Evolutionary conservation across 2,797 vertebrate species (phyloP).

Genomic region (Phalanger gymnotis): DNA sequence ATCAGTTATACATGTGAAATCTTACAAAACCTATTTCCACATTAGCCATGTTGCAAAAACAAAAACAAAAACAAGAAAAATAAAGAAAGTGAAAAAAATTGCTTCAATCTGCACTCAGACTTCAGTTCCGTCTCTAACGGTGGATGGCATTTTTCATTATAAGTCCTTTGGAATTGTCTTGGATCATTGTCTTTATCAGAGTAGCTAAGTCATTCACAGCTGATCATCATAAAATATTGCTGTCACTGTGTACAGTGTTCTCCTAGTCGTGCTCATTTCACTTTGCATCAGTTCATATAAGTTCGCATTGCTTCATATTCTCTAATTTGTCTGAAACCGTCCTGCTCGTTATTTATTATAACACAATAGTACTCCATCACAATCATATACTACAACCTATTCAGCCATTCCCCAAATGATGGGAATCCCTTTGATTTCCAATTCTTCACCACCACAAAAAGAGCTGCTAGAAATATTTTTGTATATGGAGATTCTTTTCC

Average conservation of each 20-base stretch:
- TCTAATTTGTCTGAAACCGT: not conserved
- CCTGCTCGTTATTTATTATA: not conserved
- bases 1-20: not conserved
- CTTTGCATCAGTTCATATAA: not conserved
- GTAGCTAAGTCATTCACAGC: not conserved
- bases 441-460: not conserved
- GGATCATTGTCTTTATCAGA: not conserved
- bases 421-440: not conserved
- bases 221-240: not conserved
- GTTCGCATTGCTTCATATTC: not conserved
- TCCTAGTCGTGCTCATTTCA: not conserved
- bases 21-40: not conserved
- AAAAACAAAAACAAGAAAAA: not conserved
- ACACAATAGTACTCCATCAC: not conserved
- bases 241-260: not conserved
- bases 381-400: not conserved
- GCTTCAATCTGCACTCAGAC: not conserved
- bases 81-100: not conserved
- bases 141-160: not conserved
- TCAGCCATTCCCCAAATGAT: not conserved
- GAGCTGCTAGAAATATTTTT: not conserved
- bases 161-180: not conserved
- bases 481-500: not conserved
- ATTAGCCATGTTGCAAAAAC: not conserved
- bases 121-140: not conserved